Base-by-base conservation (phyloP, 2,888 invertebrate species). In the Amaurobius ferox region DNA sequence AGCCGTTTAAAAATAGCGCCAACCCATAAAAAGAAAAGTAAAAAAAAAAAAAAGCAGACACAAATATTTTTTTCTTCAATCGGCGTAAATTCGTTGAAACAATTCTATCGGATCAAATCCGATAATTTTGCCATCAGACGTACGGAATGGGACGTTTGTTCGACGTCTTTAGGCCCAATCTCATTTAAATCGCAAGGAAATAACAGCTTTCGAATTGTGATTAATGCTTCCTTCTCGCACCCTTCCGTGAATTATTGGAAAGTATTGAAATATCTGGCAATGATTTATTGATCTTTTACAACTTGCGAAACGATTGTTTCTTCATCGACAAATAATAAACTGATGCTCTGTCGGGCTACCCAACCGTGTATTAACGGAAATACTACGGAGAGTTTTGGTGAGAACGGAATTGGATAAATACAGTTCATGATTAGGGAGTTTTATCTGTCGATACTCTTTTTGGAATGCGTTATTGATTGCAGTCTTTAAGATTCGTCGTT, bases 81-180 rank as follows among this genome's bases (percentile, higher is more conserved):
- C 40, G 64, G 83, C 61, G 72, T 66, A 77, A 78, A 77, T 70
- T 66, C 78, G 83, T 85, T 72, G 77, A 72, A 85, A 85, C 71
- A 85, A 72, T 85, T 85, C 72, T 77, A 85, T 85, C 77, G 77
- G 23, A 66, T 71, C 71, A 67, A 85, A 71, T 85, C 77, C 77
- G 76, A 85, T 85, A 85, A 85, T 85, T 85, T 85, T 72, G 72
- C 72, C 83, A 77, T 85, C 83, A 83, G 68, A 44, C 19, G 30
- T 77, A 26, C 30, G 66, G 55, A 71, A 77, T 77, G 83, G 64
- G 77, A 76, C 44, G 39, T 35, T 11, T 26, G 30, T 30, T 28
- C 35, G 32, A 9, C 29, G 62, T 32, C 64, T 66, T 66, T 7
- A 66, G 35, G 66, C 23, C 30, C 35, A 29, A 40, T 76, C 70